Conservation (phyloP, 2,888 invertebrate species). For the Glyphotaelius pellucidus region DNA sequence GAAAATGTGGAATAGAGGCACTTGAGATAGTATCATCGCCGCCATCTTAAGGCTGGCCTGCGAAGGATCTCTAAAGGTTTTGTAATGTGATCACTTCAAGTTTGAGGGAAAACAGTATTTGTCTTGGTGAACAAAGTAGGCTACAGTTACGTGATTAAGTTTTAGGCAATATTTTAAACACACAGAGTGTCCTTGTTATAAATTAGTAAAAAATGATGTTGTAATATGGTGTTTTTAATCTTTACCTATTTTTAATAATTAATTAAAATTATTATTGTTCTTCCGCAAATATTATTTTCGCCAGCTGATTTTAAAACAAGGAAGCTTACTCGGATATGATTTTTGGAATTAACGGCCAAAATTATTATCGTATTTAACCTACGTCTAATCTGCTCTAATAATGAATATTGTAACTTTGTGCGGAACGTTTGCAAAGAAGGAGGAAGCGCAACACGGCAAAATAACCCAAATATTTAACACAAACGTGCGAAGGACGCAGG, state of each 20-base stretch:
- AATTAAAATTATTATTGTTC: no score
- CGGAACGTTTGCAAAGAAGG: no score
- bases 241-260: neutral
- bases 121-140: neutral
- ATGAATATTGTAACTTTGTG: no score
- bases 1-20: neutral
- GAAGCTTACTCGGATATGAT: no score
- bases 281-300: no score
- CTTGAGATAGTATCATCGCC: slow-evolving; percentile 23
- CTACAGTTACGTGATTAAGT: neutral
- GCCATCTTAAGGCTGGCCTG: neutral
- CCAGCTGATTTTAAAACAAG: no score
- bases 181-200: neutral
- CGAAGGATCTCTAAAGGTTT: neutral
- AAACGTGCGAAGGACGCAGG: no score
- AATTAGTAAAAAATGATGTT: neutral
- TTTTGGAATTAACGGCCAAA: no score
- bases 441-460: no score
- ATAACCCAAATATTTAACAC: no score
- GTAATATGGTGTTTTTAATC: neutral
- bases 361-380: no score
- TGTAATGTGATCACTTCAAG: neutral
- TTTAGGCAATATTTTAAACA: neutral
- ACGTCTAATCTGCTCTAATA: no score
- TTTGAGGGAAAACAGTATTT: neutral